These are phyloP conservation scores for Strix aluco DNA, from an alignment of 2,113 vertebrate genomes.

Conservation along the genomic window DNA sequence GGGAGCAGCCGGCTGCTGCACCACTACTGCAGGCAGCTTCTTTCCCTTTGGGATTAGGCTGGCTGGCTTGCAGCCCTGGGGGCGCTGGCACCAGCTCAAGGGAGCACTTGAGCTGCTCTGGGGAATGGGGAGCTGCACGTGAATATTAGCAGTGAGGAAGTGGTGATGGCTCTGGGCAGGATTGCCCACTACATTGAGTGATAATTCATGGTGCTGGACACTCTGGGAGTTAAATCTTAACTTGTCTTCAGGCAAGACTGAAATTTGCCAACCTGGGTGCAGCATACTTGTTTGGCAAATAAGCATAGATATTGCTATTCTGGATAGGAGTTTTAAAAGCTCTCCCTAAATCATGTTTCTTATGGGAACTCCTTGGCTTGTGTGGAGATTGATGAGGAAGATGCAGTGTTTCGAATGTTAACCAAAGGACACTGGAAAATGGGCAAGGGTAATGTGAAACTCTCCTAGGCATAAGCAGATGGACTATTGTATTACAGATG, in stretches of 20 bases:
- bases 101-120: background rate
- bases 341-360: background rate
- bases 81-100: background rate
- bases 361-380: background rate
- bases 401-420: background rate
- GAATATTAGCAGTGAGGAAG: fast-evolving
- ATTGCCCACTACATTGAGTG: fast-evolving
- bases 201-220: background rate
- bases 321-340: background rate
- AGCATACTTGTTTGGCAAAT: background rate
- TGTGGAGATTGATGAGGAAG: background rate
- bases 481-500: background rate
- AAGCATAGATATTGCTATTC: background rate
- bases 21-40: background rate
- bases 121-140: fast-evolving
- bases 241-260: fast-evolving
- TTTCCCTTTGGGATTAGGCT: background rate
- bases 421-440: background rate
- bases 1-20: background rate
- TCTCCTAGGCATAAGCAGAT: background rate
- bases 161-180: background rate
- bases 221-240: background rate
- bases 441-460: background rate
- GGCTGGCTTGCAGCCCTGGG: background rate
- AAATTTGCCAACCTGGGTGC: background rate